Base-by-base conservation (phyloP, 1,140 invertebrate genomes). In the Laodelphax striatellus region DNA sequence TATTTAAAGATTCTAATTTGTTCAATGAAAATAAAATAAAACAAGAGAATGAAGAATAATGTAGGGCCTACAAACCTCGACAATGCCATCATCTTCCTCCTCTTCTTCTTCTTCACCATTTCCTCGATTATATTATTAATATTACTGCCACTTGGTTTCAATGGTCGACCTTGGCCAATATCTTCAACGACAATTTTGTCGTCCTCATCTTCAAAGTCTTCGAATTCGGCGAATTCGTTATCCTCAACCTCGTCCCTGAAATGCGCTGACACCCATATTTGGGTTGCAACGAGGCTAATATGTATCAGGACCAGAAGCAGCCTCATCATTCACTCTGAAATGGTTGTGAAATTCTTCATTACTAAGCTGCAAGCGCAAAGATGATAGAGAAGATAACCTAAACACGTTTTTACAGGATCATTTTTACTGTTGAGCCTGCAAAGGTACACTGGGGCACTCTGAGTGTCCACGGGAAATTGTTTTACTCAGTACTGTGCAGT, bases 141-240 rank as follows among this genome's bases (percentile, higher is more conserved):
- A 28, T 28, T 28, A 6, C 6, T 14, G 16, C n/a, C 46, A 17
- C 1, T 19, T 22, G 16, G 16, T 17, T 50, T 50, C 21, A 22
- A 50, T 10, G 21, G 16, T 17, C 21, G 70, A n/a, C 17, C 31
- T 24, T 44, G 55, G 63, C 56, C 59, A 63, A 70, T 63, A 34
- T 71, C 68, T 22, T 53, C 42, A 50, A 63, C 58, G 28, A 24
- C 43, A 46, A 24, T 19, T 53, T 53, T 69, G 34, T 28, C 52
- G 22, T 59, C 67, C 19, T 86, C 84, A 2, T 82, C 79, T 65
- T 92, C 89, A 73, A 92, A 90, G 68, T 96, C 91, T 74, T 97
- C 94, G 78, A 97, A 97, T 73, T 97, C 94, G 1, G 93, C 93
- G 80, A 97, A 97, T 68, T 97, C 94, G 80, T 94, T 94, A 70